phyloP scores from a whole-genome alignment of 92 coral and sea anemone species.

The Paragorgia papillata region DNA sequence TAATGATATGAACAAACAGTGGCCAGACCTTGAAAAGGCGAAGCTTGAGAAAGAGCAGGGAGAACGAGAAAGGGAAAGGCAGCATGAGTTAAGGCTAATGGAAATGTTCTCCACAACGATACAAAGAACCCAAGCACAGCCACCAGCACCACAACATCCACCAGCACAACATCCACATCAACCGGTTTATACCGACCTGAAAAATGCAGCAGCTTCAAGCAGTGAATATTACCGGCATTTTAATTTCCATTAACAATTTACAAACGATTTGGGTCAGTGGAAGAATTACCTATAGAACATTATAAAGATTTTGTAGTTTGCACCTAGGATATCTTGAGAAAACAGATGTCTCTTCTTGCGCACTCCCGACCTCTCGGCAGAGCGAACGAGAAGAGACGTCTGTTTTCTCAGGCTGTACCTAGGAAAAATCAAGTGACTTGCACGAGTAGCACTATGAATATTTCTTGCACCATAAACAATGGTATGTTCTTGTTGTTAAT shows the following conservation, averaged over 20 bases:
- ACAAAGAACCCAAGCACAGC: not conserved
- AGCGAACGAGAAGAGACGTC: too few species aligned
- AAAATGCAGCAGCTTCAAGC: not conserved
- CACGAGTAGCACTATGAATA: too few species aligned
- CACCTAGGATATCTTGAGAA: too few species aligned
- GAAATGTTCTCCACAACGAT: not conserved
- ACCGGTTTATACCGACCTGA: not conserved
- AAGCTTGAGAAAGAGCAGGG: not conserved
- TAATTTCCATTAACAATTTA: not conserved
- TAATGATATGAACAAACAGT: not conserved
- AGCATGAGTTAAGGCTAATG: not conserved
- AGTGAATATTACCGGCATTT: not conserved
- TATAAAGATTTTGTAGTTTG: too few species aligned
- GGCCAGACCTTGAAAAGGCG: not conserved
- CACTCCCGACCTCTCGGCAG: too few species aligned
- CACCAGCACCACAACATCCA: not conserved
- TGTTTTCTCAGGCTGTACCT: too few species aligned
- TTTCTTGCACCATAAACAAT: too few species aligned
- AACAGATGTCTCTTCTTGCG: too few species aligned
- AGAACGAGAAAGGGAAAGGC: not conserved
- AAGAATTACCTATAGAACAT: too few species aligned
- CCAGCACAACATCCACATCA: not conserved
- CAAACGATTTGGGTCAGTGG: too few species aligned
- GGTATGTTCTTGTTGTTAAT: too few species aligned
- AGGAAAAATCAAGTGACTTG: too few species aligned